Percentiles rank a stretch among this genome's conserved stretches.
phyloP scores from a whole-genome alignment of 92 coral and sea anemone genomes.

The Pocillopora grandis region DNA sequence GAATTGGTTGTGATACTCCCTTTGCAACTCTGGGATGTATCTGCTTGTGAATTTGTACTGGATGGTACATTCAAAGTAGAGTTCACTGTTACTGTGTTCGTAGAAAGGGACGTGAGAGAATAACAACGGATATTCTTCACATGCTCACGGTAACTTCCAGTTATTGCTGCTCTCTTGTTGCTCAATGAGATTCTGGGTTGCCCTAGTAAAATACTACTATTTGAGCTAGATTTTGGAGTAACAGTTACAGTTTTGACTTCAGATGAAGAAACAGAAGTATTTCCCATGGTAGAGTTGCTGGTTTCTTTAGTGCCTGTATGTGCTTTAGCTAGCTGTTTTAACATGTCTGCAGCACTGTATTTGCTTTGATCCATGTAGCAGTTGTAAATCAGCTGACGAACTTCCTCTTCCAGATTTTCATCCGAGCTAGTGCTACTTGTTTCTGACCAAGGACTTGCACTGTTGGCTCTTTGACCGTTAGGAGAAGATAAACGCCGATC shows the following conservation, averaged over 20 bases:
- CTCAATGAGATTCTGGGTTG: neutral
- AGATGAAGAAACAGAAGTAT: neutral
- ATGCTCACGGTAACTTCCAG: slow-evolving; percentile 45
- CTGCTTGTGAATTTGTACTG: neutral
- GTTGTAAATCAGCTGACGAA: slow-evolving; percentile 31
- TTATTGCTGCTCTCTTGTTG: neutral
- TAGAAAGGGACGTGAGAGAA: slow-evolving; percentile 18
- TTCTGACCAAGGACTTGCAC: slow-evolving; percentile 38
- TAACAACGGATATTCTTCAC: slow-evolving; percentile 34
- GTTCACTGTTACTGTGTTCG: slow-evolving; percentile 20
- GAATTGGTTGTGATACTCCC: neutral
- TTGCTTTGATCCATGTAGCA: slow-evolving; percentile 47
- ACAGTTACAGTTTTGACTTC: neutral
- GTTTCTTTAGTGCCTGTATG: slow-evolving; percentile 28
- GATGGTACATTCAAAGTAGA: slow-evolving; percentile 13
- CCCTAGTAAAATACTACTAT: neutral
- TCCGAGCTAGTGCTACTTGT: slow-evolving; percentile 40
- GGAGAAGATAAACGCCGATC: slow-evolving; percentile 30
- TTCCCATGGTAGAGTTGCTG: neutral
- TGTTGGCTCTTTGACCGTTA: slow-evolving; percentile 23
- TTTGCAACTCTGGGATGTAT: neutral
- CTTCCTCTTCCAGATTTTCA: slow-evolving; percentile 20
- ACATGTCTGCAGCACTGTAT: slow-evolving; percentile 75
- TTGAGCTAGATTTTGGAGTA: neutral
- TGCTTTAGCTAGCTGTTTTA: slow-evolving; percentile 72